phyloP scores from a whole-genome alignment of 1,140 invertebrate genomes.

The Belonocnema kinseyi region DNA sequence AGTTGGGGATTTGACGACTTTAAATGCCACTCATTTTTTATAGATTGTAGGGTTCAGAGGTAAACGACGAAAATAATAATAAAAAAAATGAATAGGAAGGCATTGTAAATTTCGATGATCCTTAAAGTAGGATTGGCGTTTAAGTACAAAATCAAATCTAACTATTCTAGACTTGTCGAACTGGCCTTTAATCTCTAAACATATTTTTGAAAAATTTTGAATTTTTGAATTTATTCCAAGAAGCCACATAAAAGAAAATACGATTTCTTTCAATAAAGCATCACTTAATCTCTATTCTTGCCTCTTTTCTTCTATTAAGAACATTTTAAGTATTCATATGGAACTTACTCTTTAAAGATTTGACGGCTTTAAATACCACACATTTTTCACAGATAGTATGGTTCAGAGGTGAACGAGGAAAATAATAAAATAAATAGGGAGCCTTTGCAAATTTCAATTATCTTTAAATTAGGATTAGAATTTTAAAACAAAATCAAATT shows the following conservation, averaged over 20 bases:
- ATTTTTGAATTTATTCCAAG: neutral
- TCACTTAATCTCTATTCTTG: neutral
- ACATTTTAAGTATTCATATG: slow-evolving; percentile 13
- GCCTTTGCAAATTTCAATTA: too few species aligned
- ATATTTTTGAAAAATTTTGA: too few species aligned
- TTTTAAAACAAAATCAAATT: neutral
- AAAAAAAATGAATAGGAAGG: too few species aligned
- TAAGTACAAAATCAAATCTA: neutral
- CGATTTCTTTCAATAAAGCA: neutral
- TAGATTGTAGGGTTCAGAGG: neutral
- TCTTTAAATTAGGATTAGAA: neutral
- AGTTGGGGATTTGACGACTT: slow-evolving; percentile 3
- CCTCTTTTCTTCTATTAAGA: slow-evolving; percentile 2
- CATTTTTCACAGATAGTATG: neutral
- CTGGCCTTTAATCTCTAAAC: slow-evolving; percentile 4
- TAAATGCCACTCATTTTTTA: neutral
- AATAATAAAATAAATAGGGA: too few species aligned
- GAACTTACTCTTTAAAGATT: neutral
- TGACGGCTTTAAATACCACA: neutral
- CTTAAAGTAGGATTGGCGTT: neutral
- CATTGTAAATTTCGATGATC: too few species aligned
- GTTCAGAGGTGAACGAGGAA: neutral
- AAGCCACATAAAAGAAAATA: neutral
- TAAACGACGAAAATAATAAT: neutral
- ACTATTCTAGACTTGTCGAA: slow-evolving; percentile 10